A percentile compares a stretch with the other conserved stretches of the same genome.
phyloP scores from a whole-genome alignment of 2,113 vertebrate genomes.

The Phyllostomus hastatus region DNA sequence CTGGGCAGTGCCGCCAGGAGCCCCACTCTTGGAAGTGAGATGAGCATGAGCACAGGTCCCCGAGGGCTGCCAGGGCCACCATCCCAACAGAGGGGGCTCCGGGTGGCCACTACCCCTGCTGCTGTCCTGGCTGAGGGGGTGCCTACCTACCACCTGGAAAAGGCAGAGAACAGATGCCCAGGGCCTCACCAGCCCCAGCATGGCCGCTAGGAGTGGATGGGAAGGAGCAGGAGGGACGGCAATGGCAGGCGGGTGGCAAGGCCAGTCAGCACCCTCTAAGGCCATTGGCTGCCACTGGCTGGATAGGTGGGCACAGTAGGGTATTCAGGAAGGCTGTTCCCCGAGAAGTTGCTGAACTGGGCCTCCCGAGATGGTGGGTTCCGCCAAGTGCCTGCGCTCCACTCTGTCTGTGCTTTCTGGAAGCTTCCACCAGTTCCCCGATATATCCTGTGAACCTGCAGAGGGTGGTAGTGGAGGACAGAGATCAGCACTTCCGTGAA shows the following conservation, averaged over 20 bases:
- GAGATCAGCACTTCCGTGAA: accelerated
- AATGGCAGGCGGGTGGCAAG: accelerated
- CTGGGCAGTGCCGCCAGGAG: not conserved
- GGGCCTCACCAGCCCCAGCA: not conserved
- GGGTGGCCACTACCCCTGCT: not conserved
- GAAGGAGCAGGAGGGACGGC: not conserved
- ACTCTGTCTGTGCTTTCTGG: conserved; percentile 93
- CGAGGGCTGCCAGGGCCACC: not conserved
- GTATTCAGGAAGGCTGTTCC: conserved; percentile 94
- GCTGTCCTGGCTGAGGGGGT: not conserved
- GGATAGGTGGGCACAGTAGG: conserved; percentile 94
- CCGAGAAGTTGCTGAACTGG: conserved; percentile 88
- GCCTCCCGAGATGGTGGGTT: conserved; percentile 86
- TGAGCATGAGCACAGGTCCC: accelerated
- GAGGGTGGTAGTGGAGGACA: not conserved
- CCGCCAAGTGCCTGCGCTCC: conserved; percentile 89
- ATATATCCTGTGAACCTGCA: conserved; percentile 93
- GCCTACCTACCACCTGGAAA: not conserved
- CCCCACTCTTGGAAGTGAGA: not conserved
- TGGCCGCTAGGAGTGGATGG: not conserved
- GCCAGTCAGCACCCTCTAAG: conserved; percentile 50
- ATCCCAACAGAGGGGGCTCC: not conserved
- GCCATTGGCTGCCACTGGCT: conserved; percentile 78
- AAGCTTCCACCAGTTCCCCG: conserved; percentile 91
- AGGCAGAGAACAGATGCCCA: not conserved